Evolutionary conservation across 2,113 vertebrate genomes (phyloP), one percentile per base, ranked within the genome.

Genomic region (Cisticola juncidis): DNA sequence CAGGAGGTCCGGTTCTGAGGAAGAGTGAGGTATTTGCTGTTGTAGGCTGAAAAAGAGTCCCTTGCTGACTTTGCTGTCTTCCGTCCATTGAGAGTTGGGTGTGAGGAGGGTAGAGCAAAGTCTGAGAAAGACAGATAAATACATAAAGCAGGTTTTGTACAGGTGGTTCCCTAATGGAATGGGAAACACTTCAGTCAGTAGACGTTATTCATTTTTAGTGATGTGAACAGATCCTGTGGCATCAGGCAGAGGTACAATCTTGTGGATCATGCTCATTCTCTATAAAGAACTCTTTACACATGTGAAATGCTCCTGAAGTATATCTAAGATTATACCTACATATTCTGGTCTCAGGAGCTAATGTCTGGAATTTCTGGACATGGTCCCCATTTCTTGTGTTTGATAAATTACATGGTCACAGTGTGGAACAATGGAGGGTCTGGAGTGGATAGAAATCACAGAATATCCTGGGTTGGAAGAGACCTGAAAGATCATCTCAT

Each of bases 11-110:
- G 36, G 15, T 98, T 97, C 29, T 95, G 97, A 38, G 98, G 98
- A 93, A 98, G 93, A 7, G 98, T 98, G 69, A 98, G 98, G 65
- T 98, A 98, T 61, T 98, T 98, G 68, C 94, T 97, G 58, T 96
- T 98, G 51, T 97, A 95, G 65, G 92, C 71, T 81, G 98, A 96
- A 54, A 94, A 96, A 35, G 94, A 96, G 28, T n/a, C 25, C 70
- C 97, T 97, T 95, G 96, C 95, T 97, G 97, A 90, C 82, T 97
- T 97, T 96, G 71, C 92, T 76, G 94, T 92, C 74, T 76, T 92
- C 44, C 45, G 64, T 76, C 73, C 62, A 21, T 81, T 94, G 45
- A 86, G 57, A 21, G 50, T 36, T 85, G 88, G 22, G 57, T 94
- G 57, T 70, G 95, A 91, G 56, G 94, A 81, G 35, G 87, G 72